Percentiles rank a stretch among this genome's conserved stretches.
Evolutionary conservation across 2,888 invertebrate genomes (phyloP).

Genomic region (Folsomia manolachei): DNA sequence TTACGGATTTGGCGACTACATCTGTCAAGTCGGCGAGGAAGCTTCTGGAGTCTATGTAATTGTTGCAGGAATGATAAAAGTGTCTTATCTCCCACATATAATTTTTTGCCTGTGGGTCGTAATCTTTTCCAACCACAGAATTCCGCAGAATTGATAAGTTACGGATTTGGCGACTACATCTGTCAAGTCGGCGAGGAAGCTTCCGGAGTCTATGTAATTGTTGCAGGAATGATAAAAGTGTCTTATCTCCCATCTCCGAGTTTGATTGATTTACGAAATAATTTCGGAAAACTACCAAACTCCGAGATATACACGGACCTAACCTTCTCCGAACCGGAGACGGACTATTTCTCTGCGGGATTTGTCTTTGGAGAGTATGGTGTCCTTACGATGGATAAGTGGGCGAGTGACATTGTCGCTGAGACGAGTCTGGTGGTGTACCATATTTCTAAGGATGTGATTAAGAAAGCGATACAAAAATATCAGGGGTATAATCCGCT

Average conservation of each 20-base stretch:
- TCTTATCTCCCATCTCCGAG: conserved; percentile 39
- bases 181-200: conserved; percentile 53
- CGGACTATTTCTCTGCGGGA: conserved; percentile 63
- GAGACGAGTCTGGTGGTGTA: conserved; percentile 61
- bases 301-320: conserved; percentile 56
- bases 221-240: conserved; percentile 56
- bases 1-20: conserved; percentile 53
- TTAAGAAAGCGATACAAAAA: conserved; percentile 51
- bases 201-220: conserved; percentile 55
- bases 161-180: conserved; percentile 53
- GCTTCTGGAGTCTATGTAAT: conserved; percentile 56
- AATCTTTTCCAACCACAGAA: conserved; percentile 24
- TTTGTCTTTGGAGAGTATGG: conserved; percentile 65
- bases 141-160: conserved; percentile 52
- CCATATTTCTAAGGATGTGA: conserved; percentile 19
- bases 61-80: conserved; percentile 56
- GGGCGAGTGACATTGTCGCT: conserved; percentile 60
- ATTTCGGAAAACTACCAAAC: conserved; percentile 31
- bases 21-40: conserved; percentile 53
- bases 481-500: conserved; percentile 57
- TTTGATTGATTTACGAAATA: background rate
- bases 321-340: conserved; percentile 57
- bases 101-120: background rate
- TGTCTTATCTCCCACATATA: conserved; percentile 43
- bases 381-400: conserved; percentile 60